These are phyloP conservation scores for Anthrax anthrax DNA, from an alignment of 2,888 invertebrate genomes.

Conservation along the genomic window DNA sequence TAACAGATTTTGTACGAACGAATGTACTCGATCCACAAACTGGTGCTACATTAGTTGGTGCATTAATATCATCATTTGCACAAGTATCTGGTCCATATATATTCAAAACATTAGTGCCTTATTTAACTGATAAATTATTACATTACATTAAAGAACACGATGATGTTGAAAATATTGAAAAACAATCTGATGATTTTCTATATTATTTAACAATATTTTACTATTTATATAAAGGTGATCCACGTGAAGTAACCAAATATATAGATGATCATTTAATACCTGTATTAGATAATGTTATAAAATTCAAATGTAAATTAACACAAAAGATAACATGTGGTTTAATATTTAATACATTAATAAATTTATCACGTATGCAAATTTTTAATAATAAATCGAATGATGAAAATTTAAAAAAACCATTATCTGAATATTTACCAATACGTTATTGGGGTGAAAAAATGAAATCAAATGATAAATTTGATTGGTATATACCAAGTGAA, in stretches of 20 bases:
- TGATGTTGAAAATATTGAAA: slow-evolving; percentile 56
- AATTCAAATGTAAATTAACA: slow-evolving; percentile 53
- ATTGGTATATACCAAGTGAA: slow-evolving; percentile 64
- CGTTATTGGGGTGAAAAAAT: slow-evolving; percentile 58
- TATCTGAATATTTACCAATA: slow-evolving; percentile 55
- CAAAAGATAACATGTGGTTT: slow-evolving; percentile 46
- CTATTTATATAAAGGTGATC: slow-evolving; percentile 53
- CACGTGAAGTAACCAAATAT: slow-evolving; percentile 48
- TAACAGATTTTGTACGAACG: slow-evolving; percentile 56
- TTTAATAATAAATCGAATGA: slow-evolving; percentile 47
- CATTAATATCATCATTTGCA: slow-evolving; percentile 51
- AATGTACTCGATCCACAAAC: slow-evolving; percentile 72
- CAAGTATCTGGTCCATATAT: slow-evolving; percentile 54
- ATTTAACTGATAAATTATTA: slow-evolving; percentile 50
- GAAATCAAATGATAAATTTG: slow-evolving; percentile 46
- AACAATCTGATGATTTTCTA: slow-evolving; percentile 60
- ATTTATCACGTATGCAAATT: slow-evolving; percentile 47
- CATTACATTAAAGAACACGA: slow-evolving; percentile 47
- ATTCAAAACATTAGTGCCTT: slow-evolving; percentile 56
- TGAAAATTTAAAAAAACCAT: slow-evolving; percentile 44
- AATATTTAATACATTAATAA: slow-evolving; percentile 42
- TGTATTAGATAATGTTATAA: slow-evolving; percentile 55
- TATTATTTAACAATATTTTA: slow-evolving; percentile 63
- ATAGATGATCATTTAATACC: slow-evolving; percentile 42
- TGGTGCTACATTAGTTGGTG: slow-evolving; percentile 65